Evolutionary conservation across 1,140 invertebrate species (phyloP).

Genomic region (Papilio glaucus): DNA sequence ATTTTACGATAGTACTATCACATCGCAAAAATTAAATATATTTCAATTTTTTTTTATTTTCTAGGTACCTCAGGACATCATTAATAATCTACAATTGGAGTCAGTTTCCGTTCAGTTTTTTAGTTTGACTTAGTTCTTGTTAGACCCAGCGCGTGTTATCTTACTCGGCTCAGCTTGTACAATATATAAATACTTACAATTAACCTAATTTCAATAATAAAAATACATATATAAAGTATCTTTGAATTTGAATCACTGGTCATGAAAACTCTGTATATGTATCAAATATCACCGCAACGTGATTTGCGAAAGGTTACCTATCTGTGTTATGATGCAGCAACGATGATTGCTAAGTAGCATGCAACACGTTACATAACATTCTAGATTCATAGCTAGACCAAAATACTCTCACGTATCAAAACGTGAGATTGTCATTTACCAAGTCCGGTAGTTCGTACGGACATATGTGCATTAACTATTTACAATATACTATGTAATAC

Average conservation of each 20-base stretch:
- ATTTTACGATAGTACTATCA: neutral
- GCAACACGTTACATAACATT: constrained; percentile 6
- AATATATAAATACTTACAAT: too few species aligned
- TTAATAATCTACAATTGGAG: too few species aligned
- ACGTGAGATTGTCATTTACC: neutral
- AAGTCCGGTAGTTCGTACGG: neutral
- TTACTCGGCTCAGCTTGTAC: too few species aligned
- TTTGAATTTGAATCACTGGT: neutral
- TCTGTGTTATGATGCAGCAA: neutral
- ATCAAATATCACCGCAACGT: neutral
- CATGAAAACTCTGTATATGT: neutral
- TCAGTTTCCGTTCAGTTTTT: too few species aligned
- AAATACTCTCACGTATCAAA: constrained; percentile 15
- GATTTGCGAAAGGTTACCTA: constrained; percentile 8
- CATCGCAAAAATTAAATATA: constrained; percentile 1
- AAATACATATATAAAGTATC: neutral
- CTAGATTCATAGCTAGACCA: neutral
- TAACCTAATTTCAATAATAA: neutral
- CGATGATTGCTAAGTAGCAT: neutral
- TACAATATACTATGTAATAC: too few species aligned
- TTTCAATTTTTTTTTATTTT: too few species aligned
- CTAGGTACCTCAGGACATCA: too few species aligned
- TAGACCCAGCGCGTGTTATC: too few species aligned
- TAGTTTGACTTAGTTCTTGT: too few species aligned
- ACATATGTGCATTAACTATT: neutral